These are phyloP conservation scores for Reticulitermes speratus DNA, from an alignment of 1,140 invertebrate genomes.

Conservation along the genomic window DNA sequence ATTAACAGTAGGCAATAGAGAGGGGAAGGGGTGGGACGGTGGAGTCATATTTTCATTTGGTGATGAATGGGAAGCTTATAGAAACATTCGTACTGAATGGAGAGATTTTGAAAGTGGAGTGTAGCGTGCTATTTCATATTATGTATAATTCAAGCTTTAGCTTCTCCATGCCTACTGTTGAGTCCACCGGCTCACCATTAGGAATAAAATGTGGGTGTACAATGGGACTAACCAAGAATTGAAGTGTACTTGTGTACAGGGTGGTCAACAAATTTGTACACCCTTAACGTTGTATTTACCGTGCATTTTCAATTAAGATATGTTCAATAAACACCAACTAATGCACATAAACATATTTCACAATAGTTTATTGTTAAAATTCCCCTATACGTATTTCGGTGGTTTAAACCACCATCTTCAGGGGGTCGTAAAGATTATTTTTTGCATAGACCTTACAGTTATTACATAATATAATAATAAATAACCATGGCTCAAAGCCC, in stretches of 20 bases:
- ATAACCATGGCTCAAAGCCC: too few species aligned
- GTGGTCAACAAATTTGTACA: not conserved
- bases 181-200: not conserved
- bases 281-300: too few species aligned
- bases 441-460: too few species aligned
- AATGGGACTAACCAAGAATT: not conserved
- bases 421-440: too few species aligned
- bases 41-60: conserved; percentile 6
- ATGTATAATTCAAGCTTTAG: not conserved
- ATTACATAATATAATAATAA: too few species aligned
- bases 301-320: too few species aligned
- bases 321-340: too few species aligned
- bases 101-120: not conserved
- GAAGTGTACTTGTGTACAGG: not conserved
- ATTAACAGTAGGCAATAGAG: not conserved
- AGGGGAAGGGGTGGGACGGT: not conserved
- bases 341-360: too few species aligned
- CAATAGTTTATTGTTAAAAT: too few species aligned
- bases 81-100: not conserved
- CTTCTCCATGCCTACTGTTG: not conserved
- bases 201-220: not conserved
- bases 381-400: too few species aligned
- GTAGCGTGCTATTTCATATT: not conserved
- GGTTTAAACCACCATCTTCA: too few species aligned
- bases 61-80: conserved; percentile 8